Evolutionary conservation across 2,797 vertebrate species (phyloP).

Genomic region (Mico argentatus): DNA sequence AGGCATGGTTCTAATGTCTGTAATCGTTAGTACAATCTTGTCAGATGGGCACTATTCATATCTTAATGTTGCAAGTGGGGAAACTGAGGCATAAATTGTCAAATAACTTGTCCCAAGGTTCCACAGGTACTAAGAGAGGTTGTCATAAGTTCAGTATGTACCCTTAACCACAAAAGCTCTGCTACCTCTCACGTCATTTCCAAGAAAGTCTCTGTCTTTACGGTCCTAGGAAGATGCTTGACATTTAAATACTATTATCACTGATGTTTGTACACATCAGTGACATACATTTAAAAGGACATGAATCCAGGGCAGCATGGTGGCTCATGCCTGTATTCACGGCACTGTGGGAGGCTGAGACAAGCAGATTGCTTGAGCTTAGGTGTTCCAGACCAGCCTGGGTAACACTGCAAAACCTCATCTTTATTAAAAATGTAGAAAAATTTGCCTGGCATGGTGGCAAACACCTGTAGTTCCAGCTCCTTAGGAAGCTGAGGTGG

Average conservation of each 20-base stretch:
- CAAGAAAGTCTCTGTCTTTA: neutral
- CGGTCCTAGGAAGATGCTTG: neutral
- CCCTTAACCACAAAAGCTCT: neutral
- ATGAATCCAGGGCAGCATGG: neutral
- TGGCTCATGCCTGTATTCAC: neutral
- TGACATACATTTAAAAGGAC: neutral
- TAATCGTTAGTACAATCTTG: neutral
- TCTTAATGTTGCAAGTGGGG: neutral
- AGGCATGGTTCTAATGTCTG: neutral
- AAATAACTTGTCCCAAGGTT: neutral
- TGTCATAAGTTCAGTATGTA: neutral
- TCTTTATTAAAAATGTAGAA: too few relatives aligned
- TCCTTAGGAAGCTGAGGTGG: too few relatives aligned
- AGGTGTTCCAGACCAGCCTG: too few relatives aligned
- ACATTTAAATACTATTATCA: neutral
- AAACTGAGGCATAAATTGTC: neutral
- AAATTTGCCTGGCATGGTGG: too few relatives aligned
- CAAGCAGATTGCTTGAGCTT: too few relatives aligned
- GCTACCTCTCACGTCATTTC: neutral
- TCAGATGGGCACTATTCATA: neutral
- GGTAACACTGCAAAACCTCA: too few relatives aligned
- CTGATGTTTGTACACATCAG: neutral
- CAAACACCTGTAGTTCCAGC: too few relatives aligned
- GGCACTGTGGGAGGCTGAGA: too few relatives aligned
- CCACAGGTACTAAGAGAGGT: neutral